Conservation (phyloP, 2,113 vertebrate species). For the Mandrillus leucophaeus region DNA sequence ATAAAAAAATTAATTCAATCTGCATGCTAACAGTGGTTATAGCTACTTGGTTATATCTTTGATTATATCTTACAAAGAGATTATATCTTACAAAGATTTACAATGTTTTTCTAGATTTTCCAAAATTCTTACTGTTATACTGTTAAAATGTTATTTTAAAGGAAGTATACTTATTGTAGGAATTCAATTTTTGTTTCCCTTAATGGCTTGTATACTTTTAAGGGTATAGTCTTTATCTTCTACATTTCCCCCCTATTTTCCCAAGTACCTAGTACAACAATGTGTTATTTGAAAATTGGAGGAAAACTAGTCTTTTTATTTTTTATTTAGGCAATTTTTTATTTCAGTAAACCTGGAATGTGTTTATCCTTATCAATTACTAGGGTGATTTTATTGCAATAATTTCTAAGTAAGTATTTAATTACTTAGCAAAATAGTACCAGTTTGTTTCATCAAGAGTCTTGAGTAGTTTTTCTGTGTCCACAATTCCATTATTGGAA, state of each 20-base stretch:
- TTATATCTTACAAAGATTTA: background rate
- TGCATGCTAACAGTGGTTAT: background rate
- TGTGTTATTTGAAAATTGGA: background rate
- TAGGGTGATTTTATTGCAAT: background rate
- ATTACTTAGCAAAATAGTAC: background rate
- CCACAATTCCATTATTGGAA: background rate
- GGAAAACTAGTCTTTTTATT: background rate
- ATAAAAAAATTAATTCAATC: background rate
- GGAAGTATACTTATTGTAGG: background rate
- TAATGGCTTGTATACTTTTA: background rate
- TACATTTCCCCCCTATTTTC: background rate
- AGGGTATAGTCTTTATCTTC: background rate
- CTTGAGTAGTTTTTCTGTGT: background rate
- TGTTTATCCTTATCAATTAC: background rate
- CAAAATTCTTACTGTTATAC: background rate
- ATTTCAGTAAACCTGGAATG: background rate
- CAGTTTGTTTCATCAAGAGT: background rate
- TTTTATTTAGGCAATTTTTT: background rate
- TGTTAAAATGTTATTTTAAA: background rate
- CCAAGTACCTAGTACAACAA: background rate
- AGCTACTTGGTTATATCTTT: background rate
- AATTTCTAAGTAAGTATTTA: background rate
- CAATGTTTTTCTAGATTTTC: background rate
- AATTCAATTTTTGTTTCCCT: background rate
- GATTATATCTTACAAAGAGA: too few species aligned